Evolutionary conservation across 2,888 invertebrate genomes (phyloP), one percentile per base, ranked within the genome.

Genomic region (Glyphotaelius pellucidus): DNA sequence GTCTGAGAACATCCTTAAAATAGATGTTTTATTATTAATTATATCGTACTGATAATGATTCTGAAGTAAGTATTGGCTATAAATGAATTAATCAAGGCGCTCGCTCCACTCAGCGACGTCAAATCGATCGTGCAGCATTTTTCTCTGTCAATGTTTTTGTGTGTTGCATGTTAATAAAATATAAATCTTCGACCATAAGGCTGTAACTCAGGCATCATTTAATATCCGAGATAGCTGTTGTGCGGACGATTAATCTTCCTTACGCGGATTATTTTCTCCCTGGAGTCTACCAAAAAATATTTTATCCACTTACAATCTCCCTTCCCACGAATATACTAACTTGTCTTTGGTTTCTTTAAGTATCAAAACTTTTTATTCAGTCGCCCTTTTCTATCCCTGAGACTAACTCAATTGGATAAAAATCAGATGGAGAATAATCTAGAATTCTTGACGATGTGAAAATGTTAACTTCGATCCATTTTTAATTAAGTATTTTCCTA

Each of bases 201-300:
- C 67, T 32, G 32, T 83, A 83, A 42, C 83, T 84, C 38, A 84
- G 84, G 67, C 38, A 87, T 91, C 91, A 91, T 91, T 91, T 91
- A 91, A 91, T 91, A 91, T 91, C 91, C 91, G 80, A 30, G 91
- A 91, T 90, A 87, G 91, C 80, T 87, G 52, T 79, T 80, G 79
- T 79, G 67, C n/a, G 25, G 80, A 86, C 86, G 85, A 91, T 91
- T 91, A 91, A 91, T 91, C 91, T 91, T 91, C 91, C 67, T 91
- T 91, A 91, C 91, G 80, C 91, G 80, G 80, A 80, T 91, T 79
- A 91, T 87, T 87, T 91, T 91, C 87, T 86, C 90, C 79, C 67
- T n/a, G 31, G 87, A 91, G 84, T 84, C 79, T 80, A 80, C 79
- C 67, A 80, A 84, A 90, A 86, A 91, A 91, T 87, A 91, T 67